phyloP scores from a whole-genome alignment of 2,113 vertebrate genomes.

The Syrmaticus mikado region DNA sequence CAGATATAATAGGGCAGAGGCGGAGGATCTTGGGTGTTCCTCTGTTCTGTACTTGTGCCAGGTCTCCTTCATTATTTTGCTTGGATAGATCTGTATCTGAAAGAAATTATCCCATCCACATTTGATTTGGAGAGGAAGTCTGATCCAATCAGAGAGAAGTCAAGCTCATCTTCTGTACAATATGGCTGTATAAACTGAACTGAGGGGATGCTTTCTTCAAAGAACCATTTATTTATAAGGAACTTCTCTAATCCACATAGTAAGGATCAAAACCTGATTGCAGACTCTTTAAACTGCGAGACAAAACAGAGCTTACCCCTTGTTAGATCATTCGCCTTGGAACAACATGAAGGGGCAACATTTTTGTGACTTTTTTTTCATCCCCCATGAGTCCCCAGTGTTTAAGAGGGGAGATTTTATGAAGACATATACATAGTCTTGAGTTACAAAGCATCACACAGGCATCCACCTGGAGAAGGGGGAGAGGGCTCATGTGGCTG shows the following conservation, averaged over 20 bases:
- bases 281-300: neutral
- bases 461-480: neutral
- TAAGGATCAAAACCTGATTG: slow-evolving; percentile 1
- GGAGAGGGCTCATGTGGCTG: neutral
- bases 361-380: neutral
- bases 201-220: neutral
- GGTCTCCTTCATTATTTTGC: neutral
- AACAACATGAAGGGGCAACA: neutral
- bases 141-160: neutral
- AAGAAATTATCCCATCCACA: neutral
- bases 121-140: slow-evolving; percentile 15
- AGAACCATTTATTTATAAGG: slow-evolving; percentile 49
- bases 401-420: neutral
- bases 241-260: neutral
- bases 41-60: neutral
- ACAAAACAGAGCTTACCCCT: neutral
- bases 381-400: neutral
- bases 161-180: neutral
- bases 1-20: neutral
- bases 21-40: fast-evolving
- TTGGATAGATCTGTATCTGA: neutral
- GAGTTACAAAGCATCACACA: neutral
- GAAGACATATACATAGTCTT: neutral
- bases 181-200: neutral
- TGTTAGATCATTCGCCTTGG: neutral